These are phyloP conservation scores for Atethmia centrago DNA, from an alignment of 2,888 invertebrate species.

Conservation along the genomic window DNA sequence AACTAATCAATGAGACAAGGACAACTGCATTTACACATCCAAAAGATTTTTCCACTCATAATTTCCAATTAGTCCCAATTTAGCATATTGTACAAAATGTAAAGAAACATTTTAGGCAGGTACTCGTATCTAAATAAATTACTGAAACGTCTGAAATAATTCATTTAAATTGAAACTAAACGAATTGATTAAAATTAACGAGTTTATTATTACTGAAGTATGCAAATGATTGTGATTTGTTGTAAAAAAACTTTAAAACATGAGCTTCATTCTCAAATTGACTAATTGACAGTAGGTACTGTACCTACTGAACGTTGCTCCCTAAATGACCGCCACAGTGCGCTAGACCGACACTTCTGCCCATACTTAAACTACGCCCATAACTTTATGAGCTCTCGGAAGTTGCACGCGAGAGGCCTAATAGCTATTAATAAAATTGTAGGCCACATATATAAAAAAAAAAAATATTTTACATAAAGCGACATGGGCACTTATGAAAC, in stretches of 20 bases:
- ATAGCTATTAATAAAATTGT: no score
- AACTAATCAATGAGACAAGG: not conserved
- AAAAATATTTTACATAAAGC: no score
- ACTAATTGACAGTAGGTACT: not conserved
- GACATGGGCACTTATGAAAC: no score
- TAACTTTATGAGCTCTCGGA: no score
- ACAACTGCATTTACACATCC: not conserved
- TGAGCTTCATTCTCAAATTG: not conserved
- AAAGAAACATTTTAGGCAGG: not conserved
- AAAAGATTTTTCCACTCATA: conserved; percentile 1
- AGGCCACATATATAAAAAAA: no score
- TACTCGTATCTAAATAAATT: not conserved
- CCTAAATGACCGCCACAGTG: no score
- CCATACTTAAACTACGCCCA: no score
- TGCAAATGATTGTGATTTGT: conserved; percentile 6
- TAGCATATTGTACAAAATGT: conserved; percentile 4
- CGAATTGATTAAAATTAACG: conserved; percentile 35
- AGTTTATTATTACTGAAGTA: not conserved
- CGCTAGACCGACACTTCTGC: no score
- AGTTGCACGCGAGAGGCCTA: no score
- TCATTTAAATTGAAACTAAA: conserved; percentile 32
- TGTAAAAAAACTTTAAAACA: not conserved
- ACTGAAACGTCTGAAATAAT: conserved; percentile 21
- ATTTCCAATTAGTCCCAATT: conserved; percentile 28
- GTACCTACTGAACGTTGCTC: no score